phyloP scores from a whole-genome alignment of 2,113 vertebrate genomes.

The Zootoca vivipara region DNA sequence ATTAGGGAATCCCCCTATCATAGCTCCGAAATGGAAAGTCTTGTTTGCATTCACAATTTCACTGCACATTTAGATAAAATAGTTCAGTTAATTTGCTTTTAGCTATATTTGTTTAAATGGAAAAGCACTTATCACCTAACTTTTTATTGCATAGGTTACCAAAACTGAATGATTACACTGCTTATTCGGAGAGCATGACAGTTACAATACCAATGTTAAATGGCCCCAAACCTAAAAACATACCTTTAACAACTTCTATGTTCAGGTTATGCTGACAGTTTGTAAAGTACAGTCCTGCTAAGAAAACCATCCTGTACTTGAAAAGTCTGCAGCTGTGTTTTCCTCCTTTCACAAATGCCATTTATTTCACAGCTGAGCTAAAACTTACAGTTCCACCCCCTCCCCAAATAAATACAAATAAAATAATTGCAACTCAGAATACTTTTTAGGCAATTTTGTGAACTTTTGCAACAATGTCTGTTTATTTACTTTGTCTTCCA shows the following conservation, averaged over 20 bases:
- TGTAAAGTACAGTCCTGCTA: not conserved
- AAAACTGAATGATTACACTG: not conserved
- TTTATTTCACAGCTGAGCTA: not conserved
- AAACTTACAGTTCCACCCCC: not conserved
- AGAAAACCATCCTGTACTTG: not conserved
- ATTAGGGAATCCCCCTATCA: not conserved
- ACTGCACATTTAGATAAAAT: slow-evolving; percentile 10
- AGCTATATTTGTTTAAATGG: not conserved
- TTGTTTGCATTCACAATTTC: not conserved
- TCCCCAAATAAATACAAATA: not conserved
- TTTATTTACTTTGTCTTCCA: not conserved
- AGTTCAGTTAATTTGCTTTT: not conserved
- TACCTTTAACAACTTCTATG: not conserved
- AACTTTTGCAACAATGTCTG: not conserved
- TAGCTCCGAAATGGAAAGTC: slow-evolving; percentile 1
- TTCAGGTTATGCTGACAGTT: not conserved
- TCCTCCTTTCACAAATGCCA: not conserved
- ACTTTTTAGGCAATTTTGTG: not conserved
- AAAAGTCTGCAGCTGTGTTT: not conserved
- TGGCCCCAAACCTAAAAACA: not conserved
- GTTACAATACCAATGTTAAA: not conserved
- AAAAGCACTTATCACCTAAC: not conserved
- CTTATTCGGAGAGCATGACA: not conserved
- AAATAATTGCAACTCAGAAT: not conserved
- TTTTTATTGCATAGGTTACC: not conserved